Evolutionary conservation across 2,113 vertebrate species (phyloP).

Genomic region (Spizaetus ornatus): DNA sequence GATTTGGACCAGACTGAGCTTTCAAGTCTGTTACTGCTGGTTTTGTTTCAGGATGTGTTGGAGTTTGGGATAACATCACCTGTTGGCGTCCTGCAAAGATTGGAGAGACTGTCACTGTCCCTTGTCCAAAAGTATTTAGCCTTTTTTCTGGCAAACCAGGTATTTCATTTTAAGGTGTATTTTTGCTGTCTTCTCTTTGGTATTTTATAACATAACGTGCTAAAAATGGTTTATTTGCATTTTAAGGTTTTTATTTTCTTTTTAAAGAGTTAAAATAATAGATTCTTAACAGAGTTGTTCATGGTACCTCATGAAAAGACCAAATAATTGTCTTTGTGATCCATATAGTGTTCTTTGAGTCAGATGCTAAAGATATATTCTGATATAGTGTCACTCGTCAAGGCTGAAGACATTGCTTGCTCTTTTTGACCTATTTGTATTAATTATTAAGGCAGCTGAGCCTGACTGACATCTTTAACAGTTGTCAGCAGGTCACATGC

Average conservation of each 20-base stretch:
- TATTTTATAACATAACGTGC: neutral
- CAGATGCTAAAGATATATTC: neutral
- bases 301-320: neutral
- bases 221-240: neutral
- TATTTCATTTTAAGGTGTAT: constrained; percentile 44
- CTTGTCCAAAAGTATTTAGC: constrained; percentile 76
- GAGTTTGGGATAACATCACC: constrained; percentile 81
- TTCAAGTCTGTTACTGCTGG: neutral
- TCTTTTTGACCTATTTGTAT: neutral
- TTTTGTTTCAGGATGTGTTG: constrained; percentile 72
- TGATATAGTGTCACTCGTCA: neutral
- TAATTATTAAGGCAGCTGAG: neutral
- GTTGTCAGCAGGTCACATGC: neutral
- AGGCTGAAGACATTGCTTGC: neutral
- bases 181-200: neutral
- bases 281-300: neutral
- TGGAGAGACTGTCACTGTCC: constrained; percentile 80
- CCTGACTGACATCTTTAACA: neutral
- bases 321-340: neutral
- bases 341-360: neutral
- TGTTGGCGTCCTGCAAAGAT: constrained; percentile 78
- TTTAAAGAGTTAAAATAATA: neutral
- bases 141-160: constrained; percentile 70
- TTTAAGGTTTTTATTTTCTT: neutral
- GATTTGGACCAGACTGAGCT: neutral